Evolutionary conservation across 2,113 vertebrate species (phyloP).

Genomic region (Danio rerio): DNA sequence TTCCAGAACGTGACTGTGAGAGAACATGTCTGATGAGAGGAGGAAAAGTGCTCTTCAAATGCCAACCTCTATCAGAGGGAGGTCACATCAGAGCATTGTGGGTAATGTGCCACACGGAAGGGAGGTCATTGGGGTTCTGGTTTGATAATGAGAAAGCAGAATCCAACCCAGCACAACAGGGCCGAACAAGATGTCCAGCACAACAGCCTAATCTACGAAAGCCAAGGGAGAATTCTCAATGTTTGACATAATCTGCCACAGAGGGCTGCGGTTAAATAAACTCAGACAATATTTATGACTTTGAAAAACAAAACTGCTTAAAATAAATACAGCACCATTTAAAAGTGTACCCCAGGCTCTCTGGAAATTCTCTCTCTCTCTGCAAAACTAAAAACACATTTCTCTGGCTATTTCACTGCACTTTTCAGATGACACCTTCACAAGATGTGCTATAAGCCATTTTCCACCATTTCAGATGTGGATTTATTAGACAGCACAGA

Average conservation of each 20-base stretch:
- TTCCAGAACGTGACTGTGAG: slow-evolving; percentile 29
- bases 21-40: slow-evolving; percentile 14
- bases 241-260: not conserved
- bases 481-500: too few species aligned
- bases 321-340: too few species aligned
- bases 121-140: slow-evolving; percentile 29
- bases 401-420: too few species aligned
- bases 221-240: not conserved
- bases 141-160: slow-evolving; percentile 37
- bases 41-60: slow-evolving; percentile 37
- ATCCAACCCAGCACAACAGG: not conserved
- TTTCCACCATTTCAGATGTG: too few species aligned
- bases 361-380: too few species aligned
- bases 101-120: slow-evolving; percentile 41
- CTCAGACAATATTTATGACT: too few species aligned
- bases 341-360: too few species aligned
- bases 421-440: too few species aligned
- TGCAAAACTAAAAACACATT: too few species aligned
- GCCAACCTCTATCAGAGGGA: slow-evolving; percentile 41
- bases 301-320: too few species aligned
- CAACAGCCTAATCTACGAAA: slow-evolving; percentile 21
- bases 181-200: slow-evolving; percentile 16
- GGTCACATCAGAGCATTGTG: slow-evolving; percentile 37
- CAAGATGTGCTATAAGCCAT: too few species aligned
- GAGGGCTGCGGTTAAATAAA: too few species aligned